Evolutionary conservation across 2,888 invertebrate species (phyloP), one percentile per base, ranked within the genome.

Genomic region (Brachylomia viminalis): DNA sequence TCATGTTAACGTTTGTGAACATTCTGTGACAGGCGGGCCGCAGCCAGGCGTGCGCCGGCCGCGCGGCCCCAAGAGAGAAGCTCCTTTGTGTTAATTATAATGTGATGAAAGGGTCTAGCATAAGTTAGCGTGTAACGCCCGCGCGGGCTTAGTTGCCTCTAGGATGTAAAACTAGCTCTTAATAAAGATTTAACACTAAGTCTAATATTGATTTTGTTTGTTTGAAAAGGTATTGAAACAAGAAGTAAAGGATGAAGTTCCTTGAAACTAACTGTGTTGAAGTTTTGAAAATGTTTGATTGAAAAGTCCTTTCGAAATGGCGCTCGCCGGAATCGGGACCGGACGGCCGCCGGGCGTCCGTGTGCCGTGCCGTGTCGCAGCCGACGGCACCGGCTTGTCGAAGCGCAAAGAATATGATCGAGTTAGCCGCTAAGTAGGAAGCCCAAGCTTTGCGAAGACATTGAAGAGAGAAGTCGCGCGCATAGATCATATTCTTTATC

Each of bases 201-300:
- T 97, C 97, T 97, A 97, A 97, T 97, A 94, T 97, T 97, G 96
- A 97, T 97, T 98, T 98, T 98, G 97, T 98, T 98, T 98, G 97
- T 97, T 98, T 98, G 97, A 97, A 97, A 98, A 98, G 98, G 98
- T 97, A 97, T 97, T 97, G 97, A 98, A 97, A 97, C 97, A 98
- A 97, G 98, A 98, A 97, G 97, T 97, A 97, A 97, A 97, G 98
- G 98, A 98, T 98, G 98, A 98, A 97, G 97, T 97, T 96, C 96
- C 96, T 96, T 96, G 96, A 96, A 96, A 95, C 93, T 96, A 95
- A 94, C 95, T 96, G 94, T 95, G 94, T 96, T 95, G 96, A 96
- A 96, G 96, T 96, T 95, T 96, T 95, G 95, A 95, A 96, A 96
- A 95, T 95, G 92, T 96, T 95, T 95, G 93, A 93, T 95, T 94